A percentile compares a stretch with the other conserved stretches of the same genome.
phyloP scores from a whole-genome alignment of 2,888 invertebrate species.

The Mellilla xanthometata region DNA sequence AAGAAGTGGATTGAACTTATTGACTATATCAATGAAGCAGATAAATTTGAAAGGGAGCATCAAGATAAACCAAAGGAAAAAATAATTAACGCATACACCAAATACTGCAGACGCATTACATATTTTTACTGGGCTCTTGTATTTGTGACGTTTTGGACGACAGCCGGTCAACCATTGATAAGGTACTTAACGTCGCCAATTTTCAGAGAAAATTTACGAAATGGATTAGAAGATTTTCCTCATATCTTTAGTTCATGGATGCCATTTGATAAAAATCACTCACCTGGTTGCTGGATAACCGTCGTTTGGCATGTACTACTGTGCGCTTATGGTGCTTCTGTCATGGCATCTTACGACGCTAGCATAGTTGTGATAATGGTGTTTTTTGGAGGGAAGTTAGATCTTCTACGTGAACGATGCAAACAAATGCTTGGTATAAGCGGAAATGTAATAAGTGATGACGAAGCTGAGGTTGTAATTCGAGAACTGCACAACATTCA shows the following conservation, averaged over 20 bases:
- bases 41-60: slow-evolving; percentile 55
- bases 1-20: slow-evolving; percentile 54
- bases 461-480: slow-evolving; percentile 39
- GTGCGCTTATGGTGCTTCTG: slow-evolving; percentile 53
- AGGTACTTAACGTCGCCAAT: slow-evolving; percentile 47
- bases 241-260: slow-evolving; percentile 72
- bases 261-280: slow-evolving; percentile 61
- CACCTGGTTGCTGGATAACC: slow-evolving; percentile 62
- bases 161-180: slow-evolving; percentile 49
- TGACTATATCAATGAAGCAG: slow-evolving; percentile 59
- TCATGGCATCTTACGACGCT: slow-evolving; percentile 60
- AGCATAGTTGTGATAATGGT: slow-evolving; percentile 58
- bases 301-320: slow-evolving; percentile 52
- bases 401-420: slow-evolving; percentile 59
- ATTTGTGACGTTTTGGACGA: slow-evolving; percentile 53
- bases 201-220: slow-evolving; percentile 49
- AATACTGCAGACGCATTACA: slow-evolving; percentile 55
- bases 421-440: slow-evolving; percentile 47
- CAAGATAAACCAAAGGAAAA: slow-evolving; percentile 36
- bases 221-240: slow-evolving; percentile 59
- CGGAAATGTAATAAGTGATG: slow-evolving; percentile 34
- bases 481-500: slow-evolving; percentile 54
- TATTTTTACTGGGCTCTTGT: slow-evolving; percentile 65
- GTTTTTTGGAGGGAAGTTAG: slow-evolving; percentile 65
- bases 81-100: slow-evolving; percentile 58